Base-by-base conservation (phyloP, 1,140 invertebrate genomes). In the Homarus americanus region DNA sequence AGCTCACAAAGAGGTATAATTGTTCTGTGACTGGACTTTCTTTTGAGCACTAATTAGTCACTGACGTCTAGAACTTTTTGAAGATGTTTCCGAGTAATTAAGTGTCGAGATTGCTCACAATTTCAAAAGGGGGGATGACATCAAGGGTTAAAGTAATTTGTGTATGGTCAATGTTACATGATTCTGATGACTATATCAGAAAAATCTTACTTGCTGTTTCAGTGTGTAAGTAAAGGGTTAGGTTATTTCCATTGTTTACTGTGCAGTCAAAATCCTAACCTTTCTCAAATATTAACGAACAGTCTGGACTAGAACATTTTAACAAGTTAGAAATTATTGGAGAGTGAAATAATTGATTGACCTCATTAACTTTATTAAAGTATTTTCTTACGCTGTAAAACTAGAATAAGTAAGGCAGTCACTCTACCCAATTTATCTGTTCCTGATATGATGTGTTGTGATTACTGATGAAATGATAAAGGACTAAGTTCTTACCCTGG, bases 1-100 rank as follows among this genome's bases (percentile, higher is more conserved):
- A 80, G 75, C 76, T 66, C 32, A 87, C 36, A 28, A 53, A 78
- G 75, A 53, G 76, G 32, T 63, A 44, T 41, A 58, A 83, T 84
- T 84, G 88, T 82, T 58, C 88, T 90, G 80, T 90, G 88, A 90
- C 66, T 73, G 53, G 88, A 90, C 88, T 40, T 79, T 72, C 58
- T 79, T 83, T 83, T 75, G 72, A 90, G 88, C 88, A 90, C 88
- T 90, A 82, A 83, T 90, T 90, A 90, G 88, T 90, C 88, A 90
- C 80, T 83, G 80, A 90, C 80, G 80, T 87, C 36, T 90, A 83
- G 79, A 90, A 84, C 36, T 84, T 90, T 90, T 90, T 90, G 69
- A 82, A 90, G 80, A 90, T 83, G 82, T 90, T 90, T 90, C 72
- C 44, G 80, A 90, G 88, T 90, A 84, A 90, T 76, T 90, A 75